These are phyloP conservation scores for Hassar affinis DNA, from an alignment of 2,113 vertebrate genomes.

Conservation along the genomic window DNA sequence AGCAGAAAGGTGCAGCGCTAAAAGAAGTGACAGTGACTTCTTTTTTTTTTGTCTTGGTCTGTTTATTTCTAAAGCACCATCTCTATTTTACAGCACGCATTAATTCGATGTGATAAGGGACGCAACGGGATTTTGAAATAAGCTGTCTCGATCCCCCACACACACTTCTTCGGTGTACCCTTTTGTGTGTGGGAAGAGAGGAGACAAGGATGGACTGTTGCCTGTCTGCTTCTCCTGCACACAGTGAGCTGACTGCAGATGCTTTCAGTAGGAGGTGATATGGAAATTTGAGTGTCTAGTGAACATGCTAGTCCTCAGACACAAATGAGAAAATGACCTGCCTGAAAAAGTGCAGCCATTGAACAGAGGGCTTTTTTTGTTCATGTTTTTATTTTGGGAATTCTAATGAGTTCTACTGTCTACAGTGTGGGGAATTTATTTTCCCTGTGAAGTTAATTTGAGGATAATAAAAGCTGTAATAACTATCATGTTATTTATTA, in stretches of 20 bases:
- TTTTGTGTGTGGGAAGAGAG: conserved; percentile 38
- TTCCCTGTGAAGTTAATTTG: background rate
- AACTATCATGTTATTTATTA: background rate
- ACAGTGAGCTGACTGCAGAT: conserved; percentile 25
- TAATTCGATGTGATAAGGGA: conserved; percentile 46
- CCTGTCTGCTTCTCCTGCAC: conserved; percentile 4
- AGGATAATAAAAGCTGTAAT: background rate
- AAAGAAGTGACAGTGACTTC: conserved; percentile 7
- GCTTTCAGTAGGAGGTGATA: conserved; percentile 34
- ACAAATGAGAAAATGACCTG: conserved; percentile 7
- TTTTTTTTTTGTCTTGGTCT: conserved; percentile 19
- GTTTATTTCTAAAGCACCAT: conserved; percentile 46
- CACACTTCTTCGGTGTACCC: background rate
- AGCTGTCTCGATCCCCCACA: background rate
- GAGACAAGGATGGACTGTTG: conserved; percentile 27
- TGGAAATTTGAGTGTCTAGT: conserved; percentile 11
- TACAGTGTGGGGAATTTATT: background rate
- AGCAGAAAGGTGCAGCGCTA: background rate
- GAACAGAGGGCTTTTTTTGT: background rate
- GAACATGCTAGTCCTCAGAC: background rate
- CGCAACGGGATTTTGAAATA: conserved; percentile 49
- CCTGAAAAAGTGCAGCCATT: background rate
- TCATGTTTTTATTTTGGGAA: background rate
- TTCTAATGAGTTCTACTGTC: background rate
- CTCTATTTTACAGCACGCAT: conserved; percentile 29